Percentiles rank a stretch among this genome's conserved stretches.
Evolutionary conservation across 2,797 vertebrate genomes (phyloP).

Genomic region (Morelia viridis): DNA sequence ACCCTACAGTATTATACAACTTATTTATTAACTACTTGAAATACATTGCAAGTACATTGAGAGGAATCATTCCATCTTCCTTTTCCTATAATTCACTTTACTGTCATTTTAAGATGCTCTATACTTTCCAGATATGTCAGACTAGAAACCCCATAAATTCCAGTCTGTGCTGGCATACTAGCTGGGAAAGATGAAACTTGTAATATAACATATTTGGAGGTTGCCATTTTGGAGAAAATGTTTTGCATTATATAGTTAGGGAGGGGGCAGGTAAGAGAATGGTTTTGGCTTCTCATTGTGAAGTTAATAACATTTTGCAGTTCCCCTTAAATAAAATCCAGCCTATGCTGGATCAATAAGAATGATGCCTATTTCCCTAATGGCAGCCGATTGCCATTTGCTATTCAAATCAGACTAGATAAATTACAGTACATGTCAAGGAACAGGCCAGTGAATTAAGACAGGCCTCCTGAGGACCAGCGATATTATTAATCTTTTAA

Average conservation of each 20-base stretch:
- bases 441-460: conserved; percentile 88
- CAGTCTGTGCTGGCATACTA: neutral
- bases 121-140: neutral
- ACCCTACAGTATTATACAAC: neutral
- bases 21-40: conserved; percentile 44
- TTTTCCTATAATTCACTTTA: conserved; percentile 18
- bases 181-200: neutral
- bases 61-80: conserved; percentile 20
- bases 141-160: neutral
- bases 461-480: conserved; percentile 85
- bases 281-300: conserved; percentile 70
- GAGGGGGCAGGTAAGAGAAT: conserved; percentile 61
- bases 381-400: conserved; percentile 86
- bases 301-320: conserved; percentile 81
- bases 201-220: neutral
- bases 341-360: conserved; percentile 83
- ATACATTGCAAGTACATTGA: conserved; percentile 48
- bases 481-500: conserved; percentile 87
- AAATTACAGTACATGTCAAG: conserved; percentile 87
- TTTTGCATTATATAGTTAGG: neutral
- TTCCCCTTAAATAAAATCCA: conserved; percentile 83
- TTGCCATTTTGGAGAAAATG: conserved; percentile 2
- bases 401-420: conserved; percentile 88
- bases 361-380: conserved; percentile 86
- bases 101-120: conserved; percentile 60